Evolutionary conservation across 2,113 vertebrate species (phyloP).

Genomic region (Prietella phreatophila): DNA sequence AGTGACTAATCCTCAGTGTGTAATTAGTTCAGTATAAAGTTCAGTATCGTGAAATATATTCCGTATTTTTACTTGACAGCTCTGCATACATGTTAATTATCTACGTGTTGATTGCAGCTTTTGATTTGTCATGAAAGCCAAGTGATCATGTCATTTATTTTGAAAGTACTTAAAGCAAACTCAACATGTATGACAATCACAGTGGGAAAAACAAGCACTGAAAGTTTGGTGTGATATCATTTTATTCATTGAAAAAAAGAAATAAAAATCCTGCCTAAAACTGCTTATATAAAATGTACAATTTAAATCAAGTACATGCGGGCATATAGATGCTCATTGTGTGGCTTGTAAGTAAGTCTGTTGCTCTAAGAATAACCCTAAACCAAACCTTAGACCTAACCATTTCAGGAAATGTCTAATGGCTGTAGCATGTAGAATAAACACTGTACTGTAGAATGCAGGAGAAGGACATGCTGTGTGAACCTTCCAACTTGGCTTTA

Average conservation of each 20-base stretch:
- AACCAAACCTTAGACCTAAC: neutral
- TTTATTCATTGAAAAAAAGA: neutral
- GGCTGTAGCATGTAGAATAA: neutral
- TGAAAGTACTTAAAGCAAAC: neutral
- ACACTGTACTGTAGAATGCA: neutral
- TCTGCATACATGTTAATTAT: neutral
- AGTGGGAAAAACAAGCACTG: neutral
- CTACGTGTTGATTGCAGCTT: too few species aligned
- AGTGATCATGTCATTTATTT: neutral
- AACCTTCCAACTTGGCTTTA: neutral
- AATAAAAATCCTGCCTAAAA: neutral
- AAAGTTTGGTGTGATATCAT: neutral
- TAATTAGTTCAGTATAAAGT: constrained; percentile 4
- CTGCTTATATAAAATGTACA: neutral
- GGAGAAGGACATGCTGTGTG: neutral
- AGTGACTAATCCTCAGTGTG: neutral
- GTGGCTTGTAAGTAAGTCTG: neutral
- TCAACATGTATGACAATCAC: neutral
- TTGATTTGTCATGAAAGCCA: neutral
- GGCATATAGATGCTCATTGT: neutral
- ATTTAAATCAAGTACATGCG: neutral
- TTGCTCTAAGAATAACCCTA: neutral
- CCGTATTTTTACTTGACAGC: neutral
- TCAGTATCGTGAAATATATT: neutral
- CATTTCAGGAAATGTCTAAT: neutral